These are phyloP conservation scores for Drosophila setifemur DNA, from an alignment of 1,140 invertebrate species.

Conservation along the genomic window DNA sequence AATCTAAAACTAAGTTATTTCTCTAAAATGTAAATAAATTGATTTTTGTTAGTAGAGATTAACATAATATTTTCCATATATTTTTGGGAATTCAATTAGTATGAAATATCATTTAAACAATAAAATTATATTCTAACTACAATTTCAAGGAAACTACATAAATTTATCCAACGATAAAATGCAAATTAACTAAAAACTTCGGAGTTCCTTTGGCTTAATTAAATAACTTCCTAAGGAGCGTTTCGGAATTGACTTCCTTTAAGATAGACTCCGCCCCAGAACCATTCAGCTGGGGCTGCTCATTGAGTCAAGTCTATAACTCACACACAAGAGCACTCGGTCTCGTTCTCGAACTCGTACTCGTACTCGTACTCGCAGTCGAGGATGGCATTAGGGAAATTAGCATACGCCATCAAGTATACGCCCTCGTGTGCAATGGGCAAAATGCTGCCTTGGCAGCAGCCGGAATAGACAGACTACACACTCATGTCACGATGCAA, in stretches of 20 bases:
- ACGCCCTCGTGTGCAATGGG: slow-evolving; percentile 60
- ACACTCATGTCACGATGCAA: slow-evolving; percentile 46
- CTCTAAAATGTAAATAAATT: no score
- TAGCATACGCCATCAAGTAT: slow-evolving; percentile 74
- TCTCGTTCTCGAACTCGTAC: slow-evolving; percentile 18
- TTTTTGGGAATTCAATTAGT: no score
- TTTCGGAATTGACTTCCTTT: background rate
- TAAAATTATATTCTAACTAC: no score
- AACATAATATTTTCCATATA: no score
- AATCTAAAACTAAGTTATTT: no score
- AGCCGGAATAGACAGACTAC: slow-evolving; percentile 49
- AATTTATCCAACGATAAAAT: no score
- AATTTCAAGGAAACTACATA: no score
- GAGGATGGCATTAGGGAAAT: slow-evolving; percentile 61
- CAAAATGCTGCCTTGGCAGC: slow-evolving; percentile 39
- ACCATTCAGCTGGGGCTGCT: slow-evolving; percentile 11
- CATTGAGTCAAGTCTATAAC: slow-evolving; percentile 48
- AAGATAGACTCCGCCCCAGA: background rate
- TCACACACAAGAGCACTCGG: slow-evolving; percentile 43
- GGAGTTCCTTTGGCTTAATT: slow-evolving; percentile 2
- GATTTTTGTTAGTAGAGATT: no score
- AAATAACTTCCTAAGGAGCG: slow-evolving; percentile 11
- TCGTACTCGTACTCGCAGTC: no score
- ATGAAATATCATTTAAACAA: background rate
- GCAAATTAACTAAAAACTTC: background rate